Evolutionary conservation across 2,888 invertebrate genomes (phyloP), one percentile per base, ranked within the genome.

Genomic region (Ceramica pisi): DNA sequence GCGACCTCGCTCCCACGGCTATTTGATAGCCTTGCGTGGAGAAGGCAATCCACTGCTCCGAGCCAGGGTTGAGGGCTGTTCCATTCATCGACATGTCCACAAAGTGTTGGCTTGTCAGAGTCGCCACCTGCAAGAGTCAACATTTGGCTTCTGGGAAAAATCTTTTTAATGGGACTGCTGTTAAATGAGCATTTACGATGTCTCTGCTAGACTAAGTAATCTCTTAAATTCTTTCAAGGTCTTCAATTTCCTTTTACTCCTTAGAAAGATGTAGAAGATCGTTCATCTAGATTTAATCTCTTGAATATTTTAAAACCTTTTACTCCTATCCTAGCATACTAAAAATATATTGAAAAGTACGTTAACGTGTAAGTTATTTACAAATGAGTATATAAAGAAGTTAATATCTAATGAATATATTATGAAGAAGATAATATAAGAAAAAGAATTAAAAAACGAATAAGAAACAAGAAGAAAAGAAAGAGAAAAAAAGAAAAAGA

Each of bases 21-120:
- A 94, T 85, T 38, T 87, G 80, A 35, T 90, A 86, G 12, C 75
- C 82, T 0, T 67, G 50, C 1, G 82, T 70, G 53, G 65, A 66
- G 81, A 89, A 91, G 0, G 84, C 80, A 3, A 89, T 69, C 94
- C 93, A 94, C 6, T 89, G 84, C 78, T 94, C 94, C 1, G 71
- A 71, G 5, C 92, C 91, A 0, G 92, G 92, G 12, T 89, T 90
- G 5, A 95, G 71, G 0, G 94, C 87, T 0, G 92, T 92, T 0
- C 95, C 94, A 61, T 94, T 94, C 6, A 86, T 80, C 0, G 87
- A 60, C 0, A 87, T 69, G 51, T 95, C 94, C 0, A 92, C 88
- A 70, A 87, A 95, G 23, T 87, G 86, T 23, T 89, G 87, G 12
- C 87, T 84, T 0, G 78, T 76, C 75, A 88, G 88, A 0, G 92